These are phyloP conservation scores for Latrodectus hesperus DNA, from an alignment of 2,888 invertebrate species.

Conservation along the genomic window DNA sequence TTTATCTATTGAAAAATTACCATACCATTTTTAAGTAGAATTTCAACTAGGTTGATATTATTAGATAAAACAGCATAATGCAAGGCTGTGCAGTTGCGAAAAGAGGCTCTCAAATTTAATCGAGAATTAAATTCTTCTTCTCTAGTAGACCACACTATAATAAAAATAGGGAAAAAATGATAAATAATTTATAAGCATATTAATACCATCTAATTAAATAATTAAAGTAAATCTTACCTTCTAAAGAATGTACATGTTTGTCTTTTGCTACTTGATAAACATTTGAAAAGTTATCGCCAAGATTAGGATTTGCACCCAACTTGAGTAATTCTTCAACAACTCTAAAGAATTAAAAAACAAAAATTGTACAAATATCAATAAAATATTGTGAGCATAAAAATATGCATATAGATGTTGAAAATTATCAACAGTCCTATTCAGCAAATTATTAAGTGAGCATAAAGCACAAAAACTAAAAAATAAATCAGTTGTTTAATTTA, in stretches of 20 bases:
- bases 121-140: constrained; percentile 88
- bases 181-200: neutral
- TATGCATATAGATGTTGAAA: too few relatives aligned
- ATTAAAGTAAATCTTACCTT: constrained; percentile 77
- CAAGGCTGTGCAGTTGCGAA: constrained; percentile 88
- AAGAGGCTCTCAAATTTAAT: constrained; percentile 81
- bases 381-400: too few relatives aligned
- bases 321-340: constrained; percentile 75
- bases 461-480: neutral
- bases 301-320: constrained; percentile 87
- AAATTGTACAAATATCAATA: neutral
- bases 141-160: constrained; percentile 78
- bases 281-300: constrained; percentile 85
- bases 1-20: neutral
- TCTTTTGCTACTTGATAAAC: constrained; percentile 81
- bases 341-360: constrained; percentile 71
- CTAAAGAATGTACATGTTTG: constrained; percentile 83
- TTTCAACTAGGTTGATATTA: constrained; percentile 80
- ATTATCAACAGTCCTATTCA: too few relatives aligned
- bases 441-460: too few relatives aligned
- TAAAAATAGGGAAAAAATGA: neutral
- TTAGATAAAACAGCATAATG: constrained; percentile 91
- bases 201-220: neutral
- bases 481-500: neutral
- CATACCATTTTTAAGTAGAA: constrained; percentile 82